A percentile compares a stretch with the other conserved stretches of the same genome.
Conservation (phyloP, 2,113 vertebrate species). For the Grammomys dolichurus region DNA sequence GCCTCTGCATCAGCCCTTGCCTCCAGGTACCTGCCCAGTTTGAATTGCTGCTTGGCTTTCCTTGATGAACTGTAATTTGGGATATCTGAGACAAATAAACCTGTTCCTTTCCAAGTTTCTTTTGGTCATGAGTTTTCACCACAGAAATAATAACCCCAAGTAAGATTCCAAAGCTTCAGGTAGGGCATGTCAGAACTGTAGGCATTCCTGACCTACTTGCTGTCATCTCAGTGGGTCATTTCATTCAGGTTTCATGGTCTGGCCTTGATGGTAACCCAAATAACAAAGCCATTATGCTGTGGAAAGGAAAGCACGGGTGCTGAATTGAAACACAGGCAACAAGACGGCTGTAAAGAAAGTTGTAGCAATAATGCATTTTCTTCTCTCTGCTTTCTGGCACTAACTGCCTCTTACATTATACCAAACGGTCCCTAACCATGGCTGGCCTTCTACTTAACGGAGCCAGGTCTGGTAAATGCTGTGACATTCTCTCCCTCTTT, state of each 20-base stretch:
- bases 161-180: background rate
- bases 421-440: conserved; percentile 23
- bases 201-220: background rate
- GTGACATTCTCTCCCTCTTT: background rate
- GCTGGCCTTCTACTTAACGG: conserved; percentile 35
- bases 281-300: background rate
- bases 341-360: background rate
- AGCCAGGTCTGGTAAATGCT: conserved; percentile 47
- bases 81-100: background rate
- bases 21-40: background rate
- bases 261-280: background rate
- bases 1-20: background rate
- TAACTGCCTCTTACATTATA: conserved; percentile 46
- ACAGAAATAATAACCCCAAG: background rate
- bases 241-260: conserved; percentile 6
- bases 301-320: background rate
- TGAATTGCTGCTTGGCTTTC: background rate
- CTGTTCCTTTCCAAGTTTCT: background rate
- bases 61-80: background rate
- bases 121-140: background rate
- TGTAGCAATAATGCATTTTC: conserved; percentile 33
- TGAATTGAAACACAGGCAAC: conserved; percentile 17
- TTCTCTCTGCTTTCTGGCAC: conserved; percentile 51
- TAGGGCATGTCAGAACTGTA: background rate
- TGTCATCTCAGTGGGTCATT: background rate